phyloP scores from a whole-genome alignment of 2,888 invertebrate species.

The Notocelia uddmanniana region DNA sequence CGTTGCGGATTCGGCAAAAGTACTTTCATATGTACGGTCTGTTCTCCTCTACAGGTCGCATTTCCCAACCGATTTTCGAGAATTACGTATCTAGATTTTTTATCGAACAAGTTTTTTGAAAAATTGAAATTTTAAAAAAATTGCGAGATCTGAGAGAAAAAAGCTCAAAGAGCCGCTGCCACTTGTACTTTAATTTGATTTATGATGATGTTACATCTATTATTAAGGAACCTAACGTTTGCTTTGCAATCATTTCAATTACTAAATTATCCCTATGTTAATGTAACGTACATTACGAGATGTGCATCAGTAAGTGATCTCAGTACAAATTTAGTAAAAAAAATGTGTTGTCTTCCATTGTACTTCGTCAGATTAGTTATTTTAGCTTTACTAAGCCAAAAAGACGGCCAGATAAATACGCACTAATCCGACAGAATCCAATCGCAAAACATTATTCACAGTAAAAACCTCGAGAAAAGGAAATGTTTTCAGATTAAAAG shows the following conservation, averaged over 20 bases:
- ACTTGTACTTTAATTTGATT: not conserved
- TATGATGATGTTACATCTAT: not conserved
- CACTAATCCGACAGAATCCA: conserved; percentile 1
- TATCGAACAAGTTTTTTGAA: too few relatives aligned
- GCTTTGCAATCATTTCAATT: not conserved
- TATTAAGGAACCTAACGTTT: not conserved
- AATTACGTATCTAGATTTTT: too few relatives aligned
- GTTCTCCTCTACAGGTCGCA: too few relatives aligned
- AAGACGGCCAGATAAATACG: not conserved
- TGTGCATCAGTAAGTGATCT: not conserved
- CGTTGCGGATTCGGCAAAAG: too few relatives aligned
- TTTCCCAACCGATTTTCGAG: too few relatives aligned
- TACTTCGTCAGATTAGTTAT: not conserved
- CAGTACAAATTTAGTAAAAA: not conserved
- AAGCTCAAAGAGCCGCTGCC: too few relatives aligned
- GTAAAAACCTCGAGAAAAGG: not conserved
- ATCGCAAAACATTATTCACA: not conserved
- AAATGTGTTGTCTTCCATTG: not conserved
- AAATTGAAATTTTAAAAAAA: too few relatives aligned
- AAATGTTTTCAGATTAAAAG: not conserved
- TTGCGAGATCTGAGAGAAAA: too few relatives aligned
- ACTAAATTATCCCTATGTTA: not conserved
- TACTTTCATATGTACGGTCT: too few relatives aligned
- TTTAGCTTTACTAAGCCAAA: not conserved
- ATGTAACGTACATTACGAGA: too few relatives aligned